These are phyloP conservation scores for Eupleurogrammus muticus DNA, from an alignment of 2,797 vertebrate genomes.

Conservation along the genomic window DNA sequence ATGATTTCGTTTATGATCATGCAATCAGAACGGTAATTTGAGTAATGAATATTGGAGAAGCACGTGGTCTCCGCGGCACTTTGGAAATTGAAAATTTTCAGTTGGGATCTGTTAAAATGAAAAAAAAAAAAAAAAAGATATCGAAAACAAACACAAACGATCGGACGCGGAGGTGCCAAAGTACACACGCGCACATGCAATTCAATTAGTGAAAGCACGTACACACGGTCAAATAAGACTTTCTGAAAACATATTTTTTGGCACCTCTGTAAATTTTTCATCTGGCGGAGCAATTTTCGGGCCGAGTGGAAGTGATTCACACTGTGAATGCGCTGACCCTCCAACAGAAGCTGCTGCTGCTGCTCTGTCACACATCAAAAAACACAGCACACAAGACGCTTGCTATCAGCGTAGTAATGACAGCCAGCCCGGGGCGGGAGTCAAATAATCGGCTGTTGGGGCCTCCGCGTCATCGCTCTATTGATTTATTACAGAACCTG, in stretches of 20 bases:
- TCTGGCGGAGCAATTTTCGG: constrained; percentile 11
- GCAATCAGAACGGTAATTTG: constrained; percentile 39
- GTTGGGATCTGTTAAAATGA: constrained; percentile 28
- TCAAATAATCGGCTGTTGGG: too few species aligned
- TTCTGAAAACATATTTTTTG: constrained; percentile 18
- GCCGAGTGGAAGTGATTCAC: constrained; percentile 17
- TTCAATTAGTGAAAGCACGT: not conserved
- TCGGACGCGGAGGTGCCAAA: constrained; percentile 7
- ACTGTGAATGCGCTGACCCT: constrained; percentile 7
- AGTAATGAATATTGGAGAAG: constrained; percentile 24
- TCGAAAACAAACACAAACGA: not conserved
- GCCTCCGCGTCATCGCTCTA: too few species aligned
- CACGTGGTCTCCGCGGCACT: constrained; percentile 15
- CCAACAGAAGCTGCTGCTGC: too few species aligned
- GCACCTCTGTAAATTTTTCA: constrained; percentile 2
- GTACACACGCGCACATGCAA: not conserved
- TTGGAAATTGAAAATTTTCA: constrained; percentile 37
- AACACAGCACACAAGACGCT: too few species aligned
- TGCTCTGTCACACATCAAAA: not conserved
- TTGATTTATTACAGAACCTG: too few species aligned
- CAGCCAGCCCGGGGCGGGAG: too few species aligned
- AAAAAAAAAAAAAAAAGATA: too few species aligned
- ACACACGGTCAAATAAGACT: not conserved
- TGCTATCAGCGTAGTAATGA: too few species aligned
- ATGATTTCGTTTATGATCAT: constrained; percentile 39